Conservation (phyloP, 2,113 vertebrate genomes). For the Chlorodrepanis virens region DNA sequence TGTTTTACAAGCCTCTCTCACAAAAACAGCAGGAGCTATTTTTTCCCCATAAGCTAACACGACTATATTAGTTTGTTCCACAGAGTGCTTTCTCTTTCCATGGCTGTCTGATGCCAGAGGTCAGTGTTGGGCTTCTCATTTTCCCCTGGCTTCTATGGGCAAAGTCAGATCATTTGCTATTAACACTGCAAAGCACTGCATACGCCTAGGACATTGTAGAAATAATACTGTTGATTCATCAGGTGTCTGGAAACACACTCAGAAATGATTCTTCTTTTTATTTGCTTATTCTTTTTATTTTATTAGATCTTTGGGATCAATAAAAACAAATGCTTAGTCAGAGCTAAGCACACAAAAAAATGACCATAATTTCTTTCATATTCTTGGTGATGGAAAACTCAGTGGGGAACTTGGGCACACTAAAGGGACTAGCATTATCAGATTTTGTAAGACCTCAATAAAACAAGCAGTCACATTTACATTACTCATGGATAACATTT, state of each 20-base stretch:
- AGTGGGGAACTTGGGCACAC: neutral
- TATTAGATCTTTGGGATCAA: slow-evolving; percentile 10
- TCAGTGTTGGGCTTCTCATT: neutral
- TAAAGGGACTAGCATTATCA: neutral
- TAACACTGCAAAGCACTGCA: neutral
- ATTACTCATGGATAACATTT: neutral
- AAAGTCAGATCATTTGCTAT: neutral
- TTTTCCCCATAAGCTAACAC: neutral
- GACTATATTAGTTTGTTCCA: neutral
- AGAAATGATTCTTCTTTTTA: slow-evolving; percentile 14
- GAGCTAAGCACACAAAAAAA: neutral
- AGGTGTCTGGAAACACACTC: neutral
- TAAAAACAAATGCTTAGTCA: slow-evolving; percentile 49
- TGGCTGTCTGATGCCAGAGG: neutral
- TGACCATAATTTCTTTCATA: neutral
- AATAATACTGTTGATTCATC: slow-evolving; percentile 18
- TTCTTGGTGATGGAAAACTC: neutral
- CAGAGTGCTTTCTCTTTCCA: neutral
- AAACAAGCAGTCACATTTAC: neutral
- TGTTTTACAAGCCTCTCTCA: neutral
- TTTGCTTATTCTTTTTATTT: neutral
- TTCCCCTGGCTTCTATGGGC: neutral
- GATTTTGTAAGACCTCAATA: neutral
- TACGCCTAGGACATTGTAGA: neutral
- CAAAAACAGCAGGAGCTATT: neutral